A percentile compares a stretch with the other conserved stretches of the same genome.
phyloP scores from a whole-genome alignment of 2,888 invertebrate genomes.

The Synergus umbraculus region DNA sequence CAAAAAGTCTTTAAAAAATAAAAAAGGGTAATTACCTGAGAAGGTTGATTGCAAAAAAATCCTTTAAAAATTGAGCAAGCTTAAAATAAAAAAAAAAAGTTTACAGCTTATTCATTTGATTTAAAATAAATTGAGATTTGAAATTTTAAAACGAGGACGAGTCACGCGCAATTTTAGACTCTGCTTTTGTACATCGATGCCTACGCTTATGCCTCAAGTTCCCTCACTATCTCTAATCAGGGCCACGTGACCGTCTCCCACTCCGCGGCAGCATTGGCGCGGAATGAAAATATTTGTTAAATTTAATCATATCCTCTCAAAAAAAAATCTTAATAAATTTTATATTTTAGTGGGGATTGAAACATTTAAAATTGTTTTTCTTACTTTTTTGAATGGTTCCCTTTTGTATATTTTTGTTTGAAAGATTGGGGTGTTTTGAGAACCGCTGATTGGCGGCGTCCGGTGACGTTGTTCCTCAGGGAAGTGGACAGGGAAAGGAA shows the following conservation, averaged over 20 bases:
- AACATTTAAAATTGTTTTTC: not conserved
- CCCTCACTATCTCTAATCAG: not conserved
- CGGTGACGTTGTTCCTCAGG: slow-evolving; percentile 64
- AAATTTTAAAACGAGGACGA: not conserved
- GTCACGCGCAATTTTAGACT: not conserved
- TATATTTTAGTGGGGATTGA: no score
- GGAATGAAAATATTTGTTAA: not conserved
- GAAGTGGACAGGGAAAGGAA: slow-evolving; percentile 65
- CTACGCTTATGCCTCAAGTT: not conserved
- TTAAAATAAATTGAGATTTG: not conserved
- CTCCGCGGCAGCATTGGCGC: not conserved
- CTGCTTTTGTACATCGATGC: not conserved
- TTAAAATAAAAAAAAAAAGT: not conserved
- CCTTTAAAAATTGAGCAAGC: not conserved
- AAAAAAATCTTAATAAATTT: not conserved
- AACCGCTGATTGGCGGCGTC: slow-evolving; percentile 58
- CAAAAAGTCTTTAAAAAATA: not conserved
- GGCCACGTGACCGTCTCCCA: not conserved
- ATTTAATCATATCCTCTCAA: not conserved
- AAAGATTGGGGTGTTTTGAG: slow-evolving; percentile 54
- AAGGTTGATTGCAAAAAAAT: no score
- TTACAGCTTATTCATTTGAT: no score
- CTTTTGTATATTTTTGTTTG: not conserved
- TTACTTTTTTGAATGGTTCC: not conserved
- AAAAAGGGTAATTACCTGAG: not conserved